Evolutionary conservation across 2,888 invertebrate species (phyloP).

Genomic region (Nephrotoma flavescens): DNA sequence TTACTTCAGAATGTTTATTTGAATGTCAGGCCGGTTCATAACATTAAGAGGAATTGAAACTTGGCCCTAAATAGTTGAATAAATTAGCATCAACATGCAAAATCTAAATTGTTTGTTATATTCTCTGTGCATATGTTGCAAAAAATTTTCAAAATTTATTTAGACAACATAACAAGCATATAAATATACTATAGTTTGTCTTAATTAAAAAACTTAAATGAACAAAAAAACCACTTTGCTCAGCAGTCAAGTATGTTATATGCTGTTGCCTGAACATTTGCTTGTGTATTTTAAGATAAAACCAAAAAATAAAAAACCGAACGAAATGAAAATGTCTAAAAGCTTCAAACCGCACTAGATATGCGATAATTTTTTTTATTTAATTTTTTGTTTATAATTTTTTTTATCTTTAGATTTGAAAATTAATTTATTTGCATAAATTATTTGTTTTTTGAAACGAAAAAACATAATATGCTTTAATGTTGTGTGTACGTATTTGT

Average conservation of each 20-base stretch:
- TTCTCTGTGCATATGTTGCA: too few species aligned
- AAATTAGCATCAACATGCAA: too few species aligned
- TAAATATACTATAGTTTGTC: neutral
- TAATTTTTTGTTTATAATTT: neutral
- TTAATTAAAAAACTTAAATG: neutral
- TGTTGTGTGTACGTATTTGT: too few species aligned
- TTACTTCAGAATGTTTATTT: too few species aligned
- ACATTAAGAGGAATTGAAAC: too few species aligned
- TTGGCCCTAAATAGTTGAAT: too few species aligned
- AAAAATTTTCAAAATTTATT: too few species aligned
- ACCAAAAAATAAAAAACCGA: neutral
- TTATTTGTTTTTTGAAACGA: too few species aligned
- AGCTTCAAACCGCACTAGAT: neutral
- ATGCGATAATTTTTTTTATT: neutral
- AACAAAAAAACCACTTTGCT: neutral
- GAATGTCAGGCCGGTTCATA: too few species aligned
- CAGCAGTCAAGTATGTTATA: neutral
- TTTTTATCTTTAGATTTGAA: neutral
- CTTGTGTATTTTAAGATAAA: neutral
- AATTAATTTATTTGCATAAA: neutral
- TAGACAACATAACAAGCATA: too few species aligned
- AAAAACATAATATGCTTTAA: too few species aligned
- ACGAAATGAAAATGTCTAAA: neutral
- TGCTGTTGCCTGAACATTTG: neutral
- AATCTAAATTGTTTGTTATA: too few species aligned